Evolutionary conservation across 1,140 invertebrate species (phyloP), one percentile per base, ranked within the genome.

Genomic region (Zaprionus lachaisei): DNA sequence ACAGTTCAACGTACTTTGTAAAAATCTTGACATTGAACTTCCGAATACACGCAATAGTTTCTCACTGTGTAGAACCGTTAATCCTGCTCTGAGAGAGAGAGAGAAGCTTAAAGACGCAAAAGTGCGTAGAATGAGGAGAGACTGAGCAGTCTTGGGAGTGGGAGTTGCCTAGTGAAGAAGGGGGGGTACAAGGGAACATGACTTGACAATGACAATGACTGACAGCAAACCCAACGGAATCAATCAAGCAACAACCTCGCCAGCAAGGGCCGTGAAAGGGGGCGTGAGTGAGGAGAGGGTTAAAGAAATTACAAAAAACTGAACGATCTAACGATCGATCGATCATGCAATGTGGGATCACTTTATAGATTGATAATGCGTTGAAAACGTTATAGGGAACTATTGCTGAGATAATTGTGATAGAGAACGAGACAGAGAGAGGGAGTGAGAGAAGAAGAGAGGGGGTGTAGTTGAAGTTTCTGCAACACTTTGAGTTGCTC

Each of bases 1-100:
- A 47, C 64, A 31, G 75, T 77, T 77, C 75, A 77, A 77, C 31
- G 73, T 69, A 77, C 73, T 76, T 69, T 69, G 41, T 38, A 49
- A 74, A 62, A 77, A 73, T 77, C 63, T 73, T 77, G 74, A 77
- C 74, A 77, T 77, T 77, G 74, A 77, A 73, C 70, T 77, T 77
- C 31, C 64, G 41, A 60, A 70, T 56, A 3, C 2, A 34, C 9
- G 2, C 31, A 34, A 7, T 34, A 34, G 31, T n/a, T 6, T 56
- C 31, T 58, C 17, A 22, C 51, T 37, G 38, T 44, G 72, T 63
- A 56, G 37, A 11, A 22, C 17, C n/a, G 20, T n/a, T 24, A 51
- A 51, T 20, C 47, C 47, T 51, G 47, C 61, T 5, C 38, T n/a
- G 15, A 6, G 28, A 2, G 15, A n/a, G 14, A 41, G 17, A 41